A percentile compares a stretch with the other conserved stretches of the same genome.
Conservation (phyloP, 2,113 vertebrate genomes). For the Rhea pennata region DNA sequence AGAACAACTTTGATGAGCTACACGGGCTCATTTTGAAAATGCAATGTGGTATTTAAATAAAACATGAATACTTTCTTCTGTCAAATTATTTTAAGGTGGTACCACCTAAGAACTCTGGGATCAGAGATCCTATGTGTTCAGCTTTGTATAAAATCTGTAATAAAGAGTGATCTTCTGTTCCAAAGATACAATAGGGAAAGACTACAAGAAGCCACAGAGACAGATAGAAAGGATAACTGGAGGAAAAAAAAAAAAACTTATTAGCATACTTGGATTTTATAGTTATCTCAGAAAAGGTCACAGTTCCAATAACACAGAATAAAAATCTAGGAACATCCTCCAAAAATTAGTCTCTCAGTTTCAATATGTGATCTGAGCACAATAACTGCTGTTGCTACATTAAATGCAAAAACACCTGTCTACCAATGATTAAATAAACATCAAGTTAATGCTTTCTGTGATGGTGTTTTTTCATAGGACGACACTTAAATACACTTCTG, state of each 20-base stretch:
- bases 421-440: not conserved
- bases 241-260: not conserved
- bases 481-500: not conserved
- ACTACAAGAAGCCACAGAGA: not conserved
- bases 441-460: not conserved
- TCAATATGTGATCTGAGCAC: not conserved
- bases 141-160: not conserved
- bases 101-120: not conserved
- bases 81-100: not conserved
- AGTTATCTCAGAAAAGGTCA: not conserved
- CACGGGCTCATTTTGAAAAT: not conserved
- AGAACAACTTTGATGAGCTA: not conserved
- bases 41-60: not conserved
- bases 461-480: not conserved
- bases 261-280: not conserved
- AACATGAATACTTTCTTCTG: constrained; percentile 2
- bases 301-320: not conserved
- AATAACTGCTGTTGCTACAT: not conserved
- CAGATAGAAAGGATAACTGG: not conserved
- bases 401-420: not conserved
- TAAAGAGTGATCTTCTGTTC: not conserved
- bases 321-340: not conserved
- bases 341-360: not conserved
- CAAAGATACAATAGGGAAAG: not conserved
- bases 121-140: not conserved